These are phyloP conservation scores for Rhabdophis nuchalis DNA, from an alignment of 2,797 vertebrate species.

Conservation along the genomic window DNA sequence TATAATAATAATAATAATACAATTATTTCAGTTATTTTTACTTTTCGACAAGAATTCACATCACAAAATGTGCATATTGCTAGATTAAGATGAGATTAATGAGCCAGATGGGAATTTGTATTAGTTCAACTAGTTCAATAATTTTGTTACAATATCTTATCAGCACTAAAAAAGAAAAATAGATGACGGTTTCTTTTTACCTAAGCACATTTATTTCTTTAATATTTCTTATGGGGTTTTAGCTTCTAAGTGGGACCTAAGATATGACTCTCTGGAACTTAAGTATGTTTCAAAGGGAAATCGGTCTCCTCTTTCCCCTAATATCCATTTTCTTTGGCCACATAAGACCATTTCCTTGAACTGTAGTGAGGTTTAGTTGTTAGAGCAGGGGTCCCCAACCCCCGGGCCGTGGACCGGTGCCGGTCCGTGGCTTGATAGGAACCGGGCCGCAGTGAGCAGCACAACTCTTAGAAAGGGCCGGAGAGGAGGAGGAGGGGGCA, in stretches of 20 bases:
- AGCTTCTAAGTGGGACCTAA: not conserved
- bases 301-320: not conserved
- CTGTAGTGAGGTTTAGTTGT: not conserved
- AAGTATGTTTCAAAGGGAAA: not conserved
- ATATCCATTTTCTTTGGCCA: not conserved
- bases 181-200: not conserved
- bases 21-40: not conserved
- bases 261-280: not conserved
- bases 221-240: too few relatives aligned
- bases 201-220: not conserved
- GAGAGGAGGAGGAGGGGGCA: too few relatives aligned
- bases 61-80: not conserved
- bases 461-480: too few relatives aligned
- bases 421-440: too few relatives aligned
- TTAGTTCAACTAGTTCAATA: not conserved
- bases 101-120: not conserved
- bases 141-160: not conserved
- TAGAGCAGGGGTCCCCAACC: too few relatives aligned
- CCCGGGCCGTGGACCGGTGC: too few relatives aligned
- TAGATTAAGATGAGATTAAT: not conserved
- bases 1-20: not conserved
- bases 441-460: too few relatives aligned
- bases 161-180: not conserved
- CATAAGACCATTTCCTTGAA: not conserved
- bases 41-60: not conserved